Base-by-base conservation (phyloP, 1,140 invertebrate species). In the Orussus abietinus region DNA sequence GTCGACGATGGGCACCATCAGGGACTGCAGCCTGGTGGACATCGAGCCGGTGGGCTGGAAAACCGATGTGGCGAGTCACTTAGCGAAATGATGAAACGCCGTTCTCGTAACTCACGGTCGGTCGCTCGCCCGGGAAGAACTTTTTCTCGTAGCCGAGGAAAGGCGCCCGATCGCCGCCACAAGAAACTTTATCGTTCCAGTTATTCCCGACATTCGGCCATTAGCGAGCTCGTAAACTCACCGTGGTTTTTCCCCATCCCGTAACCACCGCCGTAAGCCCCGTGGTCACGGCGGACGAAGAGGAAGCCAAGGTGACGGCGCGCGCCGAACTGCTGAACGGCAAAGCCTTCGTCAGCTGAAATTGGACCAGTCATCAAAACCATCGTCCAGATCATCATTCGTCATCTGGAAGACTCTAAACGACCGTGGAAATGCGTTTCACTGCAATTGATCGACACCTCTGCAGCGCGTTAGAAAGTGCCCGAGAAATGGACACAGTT, bases 171-270 rank as follows among this genome's bases (percentile, higher is more conserved):
- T 26, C 42, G 46, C 35, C 50, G 39, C 7, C 51, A 49, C 36
- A 41, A 47, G 25, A 60, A 49, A 14, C 44, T 49, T 32, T 51
- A 53, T 33, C 55, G 42, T 47, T 52, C 21, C 25, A 57, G 53
- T n/a, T 50, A 43, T 56, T 60, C 45, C 19, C 21, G 34, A 31
- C 41, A 46, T 43, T 47, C 51, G 43, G 35, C 22, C 36, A 40
- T 39, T 28, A 26, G 5, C 18, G 33, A 42, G 28, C 34, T 45
- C 26, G 34, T 12, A 20, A 12, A 75, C 75, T 64, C 58, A 77
- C 76, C 38, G 50, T 47, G 15, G 47, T 59, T 13, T 69, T 47
- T 7, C 78, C 76, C 82, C 81, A 84, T 12, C 82, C 82, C 9
- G 80, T 75, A 17, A 80, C 76, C 40, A 71, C 69, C 6, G 38